Evolutionary conservation across 2,888 invertebrate genomes (phyloP).

Genomic region (Macropis europaea): DNA sequence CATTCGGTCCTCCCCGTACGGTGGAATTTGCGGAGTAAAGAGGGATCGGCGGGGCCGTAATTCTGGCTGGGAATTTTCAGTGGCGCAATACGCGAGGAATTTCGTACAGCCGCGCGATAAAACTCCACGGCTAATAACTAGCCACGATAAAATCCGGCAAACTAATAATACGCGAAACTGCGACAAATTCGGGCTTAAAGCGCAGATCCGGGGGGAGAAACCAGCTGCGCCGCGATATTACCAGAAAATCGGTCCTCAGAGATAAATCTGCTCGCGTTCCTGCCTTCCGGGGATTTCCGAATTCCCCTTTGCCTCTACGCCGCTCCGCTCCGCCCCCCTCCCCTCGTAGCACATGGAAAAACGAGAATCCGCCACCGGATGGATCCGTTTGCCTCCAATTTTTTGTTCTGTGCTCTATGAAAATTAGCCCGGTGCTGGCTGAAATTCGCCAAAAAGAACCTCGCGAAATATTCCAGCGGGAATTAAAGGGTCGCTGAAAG

Average conservation of each 20-base stretch:
- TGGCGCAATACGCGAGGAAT: background rate
- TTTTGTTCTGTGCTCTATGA: background rate
- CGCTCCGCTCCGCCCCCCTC: background rate
- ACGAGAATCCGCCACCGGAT: background rate
- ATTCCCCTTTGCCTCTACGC: background rate
- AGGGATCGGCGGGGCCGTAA: background rate
- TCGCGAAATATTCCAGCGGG: background rate
- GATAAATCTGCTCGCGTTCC: constrained; percentile 40
- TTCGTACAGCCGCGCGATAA: constrained; percentile 20
- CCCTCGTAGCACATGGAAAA: too few species aligned
- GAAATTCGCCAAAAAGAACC: background rate
- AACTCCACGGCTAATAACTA: constrained; percentile 49
- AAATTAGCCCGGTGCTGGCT: constrained; percentile 1
- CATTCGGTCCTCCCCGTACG: too few species aligned
- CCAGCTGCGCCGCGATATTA: constrained; percentile 39
- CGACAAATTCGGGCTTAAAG: constrained; percentile 45
- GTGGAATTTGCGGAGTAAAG: background rate
- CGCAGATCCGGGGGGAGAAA: constrained; percentile 16
- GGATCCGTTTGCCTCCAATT: background rate
- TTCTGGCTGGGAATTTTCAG: constrained; percentile 7
- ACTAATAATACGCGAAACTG: constrained; percentile 53
- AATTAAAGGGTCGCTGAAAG: constrained; percentile 26
- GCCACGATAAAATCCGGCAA: constrained; percentile 45
- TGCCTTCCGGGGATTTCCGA: constrained; percentile 35
- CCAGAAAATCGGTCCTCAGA: constrained; percentile 42